phyloP scores from a whole-genome alignment of 2,113 vertebrate genomes.

The Anguilla japonica region DNA sequence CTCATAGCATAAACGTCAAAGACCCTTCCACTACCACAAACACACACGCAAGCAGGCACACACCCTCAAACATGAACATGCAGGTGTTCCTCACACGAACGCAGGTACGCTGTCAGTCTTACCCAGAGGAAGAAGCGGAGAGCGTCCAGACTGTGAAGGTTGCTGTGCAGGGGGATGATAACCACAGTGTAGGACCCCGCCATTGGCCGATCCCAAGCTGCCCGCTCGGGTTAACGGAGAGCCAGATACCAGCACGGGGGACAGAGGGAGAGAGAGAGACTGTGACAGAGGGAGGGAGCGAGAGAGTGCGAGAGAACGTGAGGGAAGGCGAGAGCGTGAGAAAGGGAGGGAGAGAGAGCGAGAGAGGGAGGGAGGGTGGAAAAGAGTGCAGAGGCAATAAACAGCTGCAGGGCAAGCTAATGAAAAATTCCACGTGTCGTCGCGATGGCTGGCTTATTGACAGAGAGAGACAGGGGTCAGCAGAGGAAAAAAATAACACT shows the following conservation, averaged over 20 bases:
- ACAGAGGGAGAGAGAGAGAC: conserved; percentile 17
- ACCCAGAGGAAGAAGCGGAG: conserved; percentile 73
- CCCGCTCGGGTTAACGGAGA: not conserved
- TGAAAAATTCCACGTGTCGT: conserved; percentile 67
- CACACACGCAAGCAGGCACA: not conserved
- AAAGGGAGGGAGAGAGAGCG: conserved; percentile 12
- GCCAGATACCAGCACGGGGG: not conserved
- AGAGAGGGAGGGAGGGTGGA: not conserved
- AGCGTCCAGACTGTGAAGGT: conserved; percentile 62
- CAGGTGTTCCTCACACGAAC: conserved; percentile 2
- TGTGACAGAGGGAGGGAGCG: not conserved
- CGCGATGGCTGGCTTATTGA: conserved; percentile 55
- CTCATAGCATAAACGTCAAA: not conserved
- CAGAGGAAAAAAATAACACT: conserved; percentile 29
- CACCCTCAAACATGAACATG: not conserved
- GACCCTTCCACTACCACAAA: not conserved
- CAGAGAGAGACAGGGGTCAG: conserved; percentile 22
- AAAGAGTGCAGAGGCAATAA: conserved; percentile 15
- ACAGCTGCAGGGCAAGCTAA: conserved; percentile 54
- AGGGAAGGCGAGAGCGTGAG: not conserved
- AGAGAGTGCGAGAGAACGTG: not conserved
- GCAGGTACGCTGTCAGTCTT: not conserved
- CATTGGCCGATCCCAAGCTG: conserved; percentile 32
- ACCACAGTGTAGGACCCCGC: conserved; percentile 66
- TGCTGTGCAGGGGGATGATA: conserved; percentile 67